These are phyloP conservation scores for Lutjanus campechanus DNA, from an alignment of 2,797 vertebrate genomes.

Conservation along the genomic window DNA sequence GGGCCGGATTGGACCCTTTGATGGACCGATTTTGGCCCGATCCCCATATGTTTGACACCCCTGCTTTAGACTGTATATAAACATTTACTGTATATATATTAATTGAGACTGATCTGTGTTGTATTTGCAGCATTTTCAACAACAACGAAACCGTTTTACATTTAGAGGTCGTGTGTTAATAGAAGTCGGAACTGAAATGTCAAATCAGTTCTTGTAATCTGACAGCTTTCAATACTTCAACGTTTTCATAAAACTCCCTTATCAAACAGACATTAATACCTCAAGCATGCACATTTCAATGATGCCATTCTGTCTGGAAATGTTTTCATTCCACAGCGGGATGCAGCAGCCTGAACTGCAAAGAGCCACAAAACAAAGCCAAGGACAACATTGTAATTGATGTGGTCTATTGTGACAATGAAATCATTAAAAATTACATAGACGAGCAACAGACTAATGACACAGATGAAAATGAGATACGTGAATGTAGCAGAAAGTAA, in stretches of 20 bases:
- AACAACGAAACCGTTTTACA: too few relatives aligned
- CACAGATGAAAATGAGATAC: neutral
- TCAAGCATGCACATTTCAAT: slow-evolving; percentile 1
- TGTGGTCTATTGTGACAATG: neutral
- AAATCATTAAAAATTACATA: neutral
- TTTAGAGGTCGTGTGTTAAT: neutral
- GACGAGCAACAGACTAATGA: slow-evolving; percentile 3
- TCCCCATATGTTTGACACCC: too few relatives aligned
- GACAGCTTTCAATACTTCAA: neutral
- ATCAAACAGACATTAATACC: slow-evolving; percentile 4
- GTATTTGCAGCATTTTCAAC: neutral
- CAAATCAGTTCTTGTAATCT: slow-evolving; percentile 1
- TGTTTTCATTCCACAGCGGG: neutral
- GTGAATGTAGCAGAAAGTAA: neutral
- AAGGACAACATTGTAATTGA: neutral
- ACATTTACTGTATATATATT: too few relatives aligned
- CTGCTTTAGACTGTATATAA: neutral
- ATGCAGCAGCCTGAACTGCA: neutral
- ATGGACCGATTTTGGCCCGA: too few relatives aligned
- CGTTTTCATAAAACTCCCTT: neutral
- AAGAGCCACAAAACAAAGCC: neutral
- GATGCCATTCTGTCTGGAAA: too few relatives aligned
- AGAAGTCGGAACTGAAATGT: slow-evolving; percentile 3
- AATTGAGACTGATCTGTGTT: neutral
- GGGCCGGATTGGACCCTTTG: too few relatives aligned